Conservation (phyloP, 2,113 vertebrate species). For the Corvus hawaiiensis region DNA sequence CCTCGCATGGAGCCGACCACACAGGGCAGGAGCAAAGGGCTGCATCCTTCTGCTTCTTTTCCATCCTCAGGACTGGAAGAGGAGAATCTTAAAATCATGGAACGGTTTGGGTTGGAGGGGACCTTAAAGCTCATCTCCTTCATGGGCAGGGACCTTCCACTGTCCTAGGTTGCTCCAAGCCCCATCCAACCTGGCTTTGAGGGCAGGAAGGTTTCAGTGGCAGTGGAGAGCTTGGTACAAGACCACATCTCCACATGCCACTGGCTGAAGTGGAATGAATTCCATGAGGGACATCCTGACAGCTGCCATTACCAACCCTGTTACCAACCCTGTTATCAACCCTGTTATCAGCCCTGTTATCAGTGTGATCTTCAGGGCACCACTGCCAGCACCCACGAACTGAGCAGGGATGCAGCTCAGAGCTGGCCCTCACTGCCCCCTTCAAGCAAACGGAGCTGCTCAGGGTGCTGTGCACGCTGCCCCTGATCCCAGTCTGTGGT, state of each 20-base stretch:
- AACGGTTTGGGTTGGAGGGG: background rate
- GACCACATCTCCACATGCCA: background rate
- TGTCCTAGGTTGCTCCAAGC: background rate
- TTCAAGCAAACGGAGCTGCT: background rate
- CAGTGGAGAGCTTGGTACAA: background rate
- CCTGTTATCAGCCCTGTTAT: background rate
- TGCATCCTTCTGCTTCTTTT: background rate
- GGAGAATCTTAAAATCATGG: background rate
- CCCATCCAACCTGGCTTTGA: background rate
- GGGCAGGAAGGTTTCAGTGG: background rate
- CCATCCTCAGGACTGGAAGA: background rate
- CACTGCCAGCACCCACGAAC: background rate
- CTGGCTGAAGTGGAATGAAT: background rate
- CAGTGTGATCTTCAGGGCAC: background rate
- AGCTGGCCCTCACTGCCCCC: background rate
- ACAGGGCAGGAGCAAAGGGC: accelerated
- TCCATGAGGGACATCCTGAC: background rate
- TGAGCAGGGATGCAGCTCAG: background rate
- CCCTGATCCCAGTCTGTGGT: background rate
- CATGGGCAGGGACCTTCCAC: background rate
- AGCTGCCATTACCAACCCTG: background rate
- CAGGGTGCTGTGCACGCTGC: background rate
- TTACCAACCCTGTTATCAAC: background rate
- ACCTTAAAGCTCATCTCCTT: background rate
- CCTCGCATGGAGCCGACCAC: accelerated